Evolutionary conservation across 2,113 vertebrate species (phyloP).

Genomic region (Colius striatus): DNA sequence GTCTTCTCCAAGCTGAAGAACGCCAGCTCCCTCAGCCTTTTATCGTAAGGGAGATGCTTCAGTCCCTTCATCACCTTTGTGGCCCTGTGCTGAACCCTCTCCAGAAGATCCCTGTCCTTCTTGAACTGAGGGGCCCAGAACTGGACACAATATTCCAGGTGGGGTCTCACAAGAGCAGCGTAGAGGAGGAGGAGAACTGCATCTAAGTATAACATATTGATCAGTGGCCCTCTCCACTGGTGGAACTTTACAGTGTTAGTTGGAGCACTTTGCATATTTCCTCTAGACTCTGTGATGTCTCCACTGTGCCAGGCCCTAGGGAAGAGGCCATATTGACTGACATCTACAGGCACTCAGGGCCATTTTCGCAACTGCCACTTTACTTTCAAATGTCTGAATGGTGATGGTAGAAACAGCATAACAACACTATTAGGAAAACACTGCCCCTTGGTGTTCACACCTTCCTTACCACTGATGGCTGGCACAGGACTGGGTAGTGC

Average conservation of each 20-base stretch:
- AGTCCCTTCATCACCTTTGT: too few species aligned
- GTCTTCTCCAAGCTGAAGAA: too few species aligned
- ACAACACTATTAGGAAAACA: not conserved
- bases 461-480: not conserved
- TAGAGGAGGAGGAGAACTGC: not conserved
- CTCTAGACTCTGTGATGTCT: not conserved
- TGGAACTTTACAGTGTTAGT: not conserved
- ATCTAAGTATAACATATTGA: slow-evolving; percentile 48
- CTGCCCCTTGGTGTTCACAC: not conserved
- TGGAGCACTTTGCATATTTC: not conserved
- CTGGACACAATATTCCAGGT: too few species aligned
- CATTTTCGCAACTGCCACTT: not conserved
- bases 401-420: not conserved
- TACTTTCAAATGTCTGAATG: not conserved
- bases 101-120: too few species aligned
- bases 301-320: not conserved
- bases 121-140: too few species aligned
- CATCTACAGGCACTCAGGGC: not conserved
- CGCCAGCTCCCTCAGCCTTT: too few species aligned
- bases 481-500: not conserved
- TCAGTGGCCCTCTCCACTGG: not conserved
- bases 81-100: too few species aligned
- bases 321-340: not conserved
- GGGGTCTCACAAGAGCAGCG: too few species aligned
- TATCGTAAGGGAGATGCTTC: too few species aligned